A percentile compares a stretch with the other conserved stretches of the same genome.
Evolutionary conservation across 1,140 invertebrate genomes (phyloP).

Genomic region (Antheraea pernyi): DNA sequence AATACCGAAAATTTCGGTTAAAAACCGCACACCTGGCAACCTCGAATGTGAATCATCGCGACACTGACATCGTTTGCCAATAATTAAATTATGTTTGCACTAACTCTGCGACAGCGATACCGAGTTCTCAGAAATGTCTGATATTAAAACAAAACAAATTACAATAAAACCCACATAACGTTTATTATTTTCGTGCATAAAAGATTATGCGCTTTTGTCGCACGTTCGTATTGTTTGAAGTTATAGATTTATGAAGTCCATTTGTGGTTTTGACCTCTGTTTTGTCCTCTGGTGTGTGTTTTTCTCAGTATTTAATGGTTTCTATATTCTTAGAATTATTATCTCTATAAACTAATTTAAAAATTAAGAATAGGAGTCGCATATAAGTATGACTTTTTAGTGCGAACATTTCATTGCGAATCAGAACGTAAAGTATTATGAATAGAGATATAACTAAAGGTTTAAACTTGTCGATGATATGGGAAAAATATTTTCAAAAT

Average conservation of each 20-base stretch:
- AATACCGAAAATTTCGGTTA: no score
- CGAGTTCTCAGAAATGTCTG: background rate
- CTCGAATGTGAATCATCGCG: background rate
- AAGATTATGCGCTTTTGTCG: background rate
- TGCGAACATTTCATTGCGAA: no score
- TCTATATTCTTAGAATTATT: no score
- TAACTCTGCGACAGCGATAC: background rate
- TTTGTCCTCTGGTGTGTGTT: background rate
- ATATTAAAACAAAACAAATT: conserved; percentile 1
- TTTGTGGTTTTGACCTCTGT: background rate
- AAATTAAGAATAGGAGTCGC: no score
- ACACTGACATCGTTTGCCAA: conserved; percentile 9
- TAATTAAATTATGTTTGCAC: conserved; percentile 1
- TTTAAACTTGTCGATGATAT: no score
- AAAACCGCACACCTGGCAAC: no score
- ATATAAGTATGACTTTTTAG: no score
- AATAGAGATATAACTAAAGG: no score
- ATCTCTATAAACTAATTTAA: no score
- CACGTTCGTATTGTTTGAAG: background rate
- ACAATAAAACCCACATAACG: background rate
- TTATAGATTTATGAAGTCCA: background rate
- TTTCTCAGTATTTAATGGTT: no score
- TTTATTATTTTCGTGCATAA: background rate
- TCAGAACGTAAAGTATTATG: no score
- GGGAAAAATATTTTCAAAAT: no score